These are phyloP conservation scores for Engraulis encrasicolus DNA, from an alignment of 2,113 vertebrate genomes.

Conservation along the genomic window DNA sequence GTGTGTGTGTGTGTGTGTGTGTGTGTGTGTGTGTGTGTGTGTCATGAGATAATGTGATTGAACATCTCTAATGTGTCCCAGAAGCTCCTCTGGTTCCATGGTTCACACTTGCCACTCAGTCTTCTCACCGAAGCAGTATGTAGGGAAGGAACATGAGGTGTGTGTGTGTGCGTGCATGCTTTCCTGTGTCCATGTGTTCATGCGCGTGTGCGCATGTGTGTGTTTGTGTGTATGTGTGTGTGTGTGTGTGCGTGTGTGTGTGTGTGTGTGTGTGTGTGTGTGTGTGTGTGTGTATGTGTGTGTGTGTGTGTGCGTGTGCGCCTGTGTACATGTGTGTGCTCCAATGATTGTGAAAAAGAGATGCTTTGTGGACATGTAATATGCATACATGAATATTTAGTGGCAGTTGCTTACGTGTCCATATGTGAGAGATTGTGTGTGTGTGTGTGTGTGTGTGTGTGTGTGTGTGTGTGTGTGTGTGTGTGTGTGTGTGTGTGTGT, in stretches of 20 bases:
- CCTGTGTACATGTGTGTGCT: not conserved
- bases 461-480: not conserved
- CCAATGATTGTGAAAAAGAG: not conserved
- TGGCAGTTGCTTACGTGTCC: not conserved
- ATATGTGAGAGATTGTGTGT: not conserved
- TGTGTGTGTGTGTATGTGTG: too few species aligned
- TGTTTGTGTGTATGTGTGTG: not conserved
- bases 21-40: constrained; percentile 42
- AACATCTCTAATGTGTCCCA: constrained; percentile 50
- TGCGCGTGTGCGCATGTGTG: too few species aligned
- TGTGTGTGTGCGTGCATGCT: too few species aligned
- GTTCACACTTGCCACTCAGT: not conserved
- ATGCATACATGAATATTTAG: constrained; percentile 3
- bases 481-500: constrained; percentile 15
- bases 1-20: constrained; percentile 36
- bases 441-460: too few species aligned
- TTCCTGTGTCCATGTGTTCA: not conserved
- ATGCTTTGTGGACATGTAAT: constrained; percentile 13
- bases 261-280: constrained; percentile 12
- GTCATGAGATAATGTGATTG: constrained; percentile 49
- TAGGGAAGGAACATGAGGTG: too few species aligned
- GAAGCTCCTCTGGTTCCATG: not conserved
- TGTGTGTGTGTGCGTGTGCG: too few species aligned
- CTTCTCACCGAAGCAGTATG: not conserved
- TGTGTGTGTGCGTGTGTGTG: constrained; percentile 27